Evolutionary conservation across 2,797 vertebrate genomes (phyloP).

Genomic region (Oreochromis grahami): DNA sequence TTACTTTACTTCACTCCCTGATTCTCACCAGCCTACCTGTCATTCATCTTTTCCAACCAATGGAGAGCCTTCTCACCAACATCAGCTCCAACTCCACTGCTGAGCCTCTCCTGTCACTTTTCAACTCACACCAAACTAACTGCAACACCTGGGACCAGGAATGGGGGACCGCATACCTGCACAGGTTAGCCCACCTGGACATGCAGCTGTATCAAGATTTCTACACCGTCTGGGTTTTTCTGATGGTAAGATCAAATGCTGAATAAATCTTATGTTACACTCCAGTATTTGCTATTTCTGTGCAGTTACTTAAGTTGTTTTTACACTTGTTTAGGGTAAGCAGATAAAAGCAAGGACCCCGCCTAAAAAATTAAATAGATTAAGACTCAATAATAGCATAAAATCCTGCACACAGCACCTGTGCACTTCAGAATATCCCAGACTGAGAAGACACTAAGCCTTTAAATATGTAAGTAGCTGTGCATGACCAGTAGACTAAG

Average conservation of each 20-base stretch:
- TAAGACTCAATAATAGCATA: neutral
- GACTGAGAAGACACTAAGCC: neutral
- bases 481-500: neutral
- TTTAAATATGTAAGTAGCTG: neutral
- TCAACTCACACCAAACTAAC: conserved; percentile 16
- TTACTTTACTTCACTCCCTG: neutral
- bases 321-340: neutral
- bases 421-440: neutral
- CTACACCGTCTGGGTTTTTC: conserved; percentile 82
- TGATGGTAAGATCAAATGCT: conserved; percentile 68
- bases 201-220: conserved; percentile 77
- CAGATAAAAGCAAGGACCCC: neutral
- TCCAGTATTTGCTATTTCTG: neutral
- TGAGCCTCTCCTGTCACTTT: neutral
- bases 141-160: conserved; percentile 54
- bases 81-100: neutral
- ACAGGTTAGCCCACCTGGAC: conserved; percentile 79
- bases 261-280: neutral
- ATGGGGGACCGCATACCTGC: conserved; percentile 68
- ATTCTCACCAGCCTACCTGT: neutral
- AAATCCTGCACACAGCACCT: neutral
- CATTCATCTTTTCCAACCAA: conserved; percentile 4
- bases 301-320: neutral
- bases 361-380: neutral
- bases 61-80: conserved; percentile 40